Percentiles rank a stretch among this genome's conserved stretches.
phyloP scores from a whole-genome alignment of 2,888 invertebrate genomes.

The Vesta saturnalis region DNA sequence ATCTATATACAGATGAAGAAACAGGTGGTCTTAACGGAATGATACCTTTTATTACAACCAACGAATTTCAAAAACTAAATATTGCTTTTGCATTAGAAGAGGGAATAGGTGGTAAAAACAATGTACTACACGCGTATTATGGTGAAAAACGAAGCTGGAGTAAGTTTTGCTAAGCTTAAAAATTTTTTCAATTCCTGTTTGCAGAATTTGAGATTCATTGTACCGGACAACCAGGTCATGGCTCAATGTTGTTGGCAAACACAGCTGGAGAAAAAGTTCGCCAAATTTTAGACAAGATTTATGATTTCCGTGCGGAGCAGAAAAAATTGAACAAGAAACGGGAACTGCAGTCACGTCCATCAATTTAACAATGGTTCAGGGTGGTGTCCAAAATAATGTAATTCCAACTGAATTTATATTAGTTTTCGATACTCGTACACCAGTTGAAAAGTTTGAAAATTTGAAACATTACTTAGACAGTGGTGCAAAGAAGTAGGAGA shows the following conservation, averaged over 20 bases:
- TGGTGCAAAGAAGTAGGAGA: neutral
- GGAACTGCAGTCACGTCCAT: neutral
- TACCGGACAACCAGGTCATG: slow-evolving; percentile 86
- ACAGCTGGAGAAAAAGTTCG: slow-evolving; percentile 82
- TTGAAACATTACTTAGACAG: neutral
- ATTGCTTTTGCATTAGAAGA: neutral
- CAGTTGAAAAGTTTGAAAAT: neutral
- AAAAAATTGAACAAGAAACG: slow-evolving; percentile 59
- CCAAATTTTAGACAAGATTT: slow-evolving; percentile 70
- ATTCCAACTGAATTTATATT: neutral
- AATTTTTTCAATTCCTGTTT: slow-evolving; percentile 40
- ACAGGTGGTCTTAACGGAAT: neutral
- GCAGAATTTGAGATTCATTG: slow-evolving; percentile 82
- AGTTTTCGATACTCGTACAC: neutral
- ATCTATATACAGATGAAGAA: neutral
- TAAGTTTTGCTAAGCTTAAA: neutral
- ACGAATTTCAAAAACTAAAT: neutral
- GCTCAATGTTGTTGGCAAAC: slow-evolving; percentile 80
- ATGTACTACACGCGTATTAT: neutral
- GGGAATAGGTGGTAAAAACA: neutral
- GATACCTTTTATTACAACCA: neutral
- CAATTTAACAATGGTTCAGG: neutral
- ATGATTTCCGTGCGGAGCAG: slow-evolving; percentile 71
- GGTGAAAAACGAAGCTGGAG: neutral
- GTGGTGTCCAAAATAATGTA: neutral